These are phyloP conservation scores for Bilobella aurantiaca DNA, from an alignment of 1,140 invertebrate genomes.

Conservation along the genomic window DNA sequence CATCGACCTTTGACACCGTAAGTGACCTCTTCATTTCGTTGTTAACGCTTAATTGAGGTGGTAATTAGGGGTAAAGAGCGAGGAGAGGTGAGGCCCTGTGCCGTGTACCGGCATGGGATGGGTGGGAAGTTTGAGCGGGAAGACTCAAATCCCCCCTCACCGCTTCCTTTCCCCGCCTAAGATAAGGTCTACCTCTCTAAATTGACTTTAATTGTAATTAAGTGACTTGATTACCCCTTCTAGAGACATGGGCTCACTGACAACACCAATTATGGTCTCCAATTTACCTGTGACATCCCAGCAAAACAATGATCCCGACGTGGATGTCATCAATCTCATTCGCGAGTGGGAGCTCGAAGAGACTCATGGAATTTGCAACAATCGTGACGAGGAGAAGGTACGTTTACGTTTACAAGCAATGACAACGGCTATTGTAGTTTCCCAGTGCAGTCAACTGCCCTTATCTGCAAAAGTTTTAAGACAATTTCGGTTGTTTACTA, in stretches of 20 bases:
- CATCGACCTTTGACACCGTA: conserved; percentile 2
- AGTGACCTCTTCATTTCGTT: not conserved
- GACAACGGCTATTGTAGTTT: too few relatives aligned
- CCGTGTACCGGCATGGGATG: conserved; percentile 17
- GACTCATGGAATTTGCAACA: not conserved
- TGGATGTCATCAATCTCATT: not conserved
- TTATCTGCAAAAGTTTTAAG: too few relatives aligned
- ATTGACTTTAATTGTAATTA: conserved; percentile 3
- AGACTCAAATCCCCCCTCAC: not conserved
- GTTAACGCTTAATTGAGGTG: not conserved
- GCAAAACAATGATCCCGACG: not conserved
- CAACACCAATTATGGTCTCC: not conserved
- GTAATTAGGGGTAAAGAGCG: conserved; percentile 16
- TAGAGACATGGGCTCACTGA: not conserved
- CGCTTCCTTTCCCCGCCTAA: conserved; percentile 21
- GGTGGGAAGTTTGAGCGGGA: conserved; percentile 1
- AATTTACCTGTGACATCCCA: not conserved
- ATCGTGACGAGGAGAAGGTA: not conserved
- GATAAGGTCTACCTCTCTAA: conserved; percentile 7
- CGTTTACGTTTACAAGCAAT: not conserved
- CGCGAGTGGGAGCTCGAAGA: conserved; percentile 12
- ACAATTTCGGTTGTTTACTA: too few relatives aligned
- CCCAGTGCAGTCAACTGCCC: too few relatives aligned
- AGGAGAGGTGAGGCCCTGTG: conserved; percentile 19
- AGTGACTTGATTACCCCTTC: not conserved